These are phyloP conservation scores for Phlogophora meticulosa DNA, from an alignment of 2,888 invertebrate genomes.

Conservation along the genomic window DNA sequence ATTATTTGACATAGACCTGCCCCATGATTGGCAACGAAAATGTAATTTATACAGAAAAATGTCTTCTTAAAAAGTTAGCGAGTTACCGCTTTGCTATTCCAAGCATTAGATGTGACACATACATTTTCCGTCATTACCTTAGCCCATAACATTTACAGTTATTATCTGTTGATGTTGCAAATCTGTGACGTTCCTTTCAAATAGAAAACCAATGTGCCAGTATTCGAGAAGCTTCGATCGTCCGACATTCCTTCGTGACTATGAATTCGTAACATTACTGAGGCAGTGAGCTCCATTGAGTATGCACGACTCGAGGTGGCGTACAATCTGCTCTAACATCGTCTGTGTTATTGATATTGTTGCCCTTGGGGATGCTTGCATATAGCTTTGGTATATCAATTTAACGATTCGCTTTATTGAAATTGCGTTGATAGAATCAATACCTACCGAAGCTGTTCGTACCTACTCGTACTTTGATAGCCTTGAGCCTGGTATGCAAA, in stretches of 20 bases:
- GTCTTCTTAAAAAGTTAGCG: too few species aligned
- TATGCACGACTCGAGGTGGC: slow-evolving; percentile 27
- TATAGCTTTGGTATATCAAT: slow-evolving; percentile 24
- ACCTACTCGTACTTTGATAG: slow-evolving; percentile 7
- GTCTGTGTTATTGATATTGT: slow-evolving; percentile 42
- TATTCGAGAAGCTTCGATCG: slow-evolving; percentile 12
- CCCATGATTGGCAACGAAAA: too few species aligned
- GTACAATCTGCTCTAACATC: slow-evolving; percentile 45
- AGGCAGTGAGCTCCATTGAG: slow-evolving; percentile 26
- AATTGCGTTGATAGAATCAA: neutral
- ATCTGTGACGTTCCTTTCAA: slow-evolving; percentile 23
- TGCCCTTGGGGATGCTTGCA: slow-evolving; percentile 6
- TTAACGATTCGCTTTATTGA: slow-evolving; percentile 21
- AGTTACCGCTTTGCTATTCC: too few species aligned
- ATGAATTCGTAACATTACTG: slow-evolving; percentile 50
- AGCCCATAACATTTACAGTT: neutral
- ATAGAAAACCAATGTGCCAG: slow-evolving; percentile 31
- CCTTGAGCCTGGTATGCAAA: neutral
- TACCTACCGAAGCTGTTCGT: slow-evolving; percentile 3
- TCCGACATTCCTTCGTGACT: slow-evolving; percentile 12
- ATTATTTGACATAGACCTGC: too few species aligned
- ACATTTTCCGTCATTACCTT: too few species aligned
- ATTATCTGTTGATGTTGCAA: neutral
- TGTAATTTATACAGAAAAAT: too few species aligned
- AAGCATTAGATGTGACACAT: too few species aligned